These are phyloP conservation scores for Petrolisthes manimaculis DNA, from an alignment of 2,888 invertebrate species.

Conservation along the genomic window DNA sequence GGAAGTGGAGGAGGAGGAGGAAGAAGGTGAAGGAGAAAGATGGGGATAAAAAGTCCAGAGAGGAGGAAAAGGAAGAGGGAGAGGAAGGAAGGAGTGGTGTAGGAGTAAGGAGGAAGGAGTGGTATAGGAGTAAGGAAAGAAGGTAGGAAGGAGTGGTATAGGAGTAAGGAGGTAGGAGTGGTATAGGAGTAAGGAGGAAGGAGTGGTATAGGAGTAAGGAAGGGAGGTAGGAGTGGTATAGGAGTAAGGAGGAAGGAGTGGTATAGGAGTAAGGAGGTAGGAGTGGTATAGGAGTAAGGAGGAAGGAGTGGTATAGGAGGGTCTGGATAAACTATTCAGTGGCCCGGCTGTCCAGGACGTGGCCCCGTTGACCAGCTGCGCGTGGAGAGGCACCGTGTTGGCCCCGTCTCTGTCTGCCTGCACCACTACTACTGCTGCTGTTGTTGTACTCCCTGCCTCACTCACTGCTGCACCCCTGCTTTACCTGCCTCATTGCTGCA, in stretches of 20 bases:
- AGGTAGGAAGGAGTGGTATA: not conserved
- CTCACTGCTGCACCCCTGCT: too few species aligned
- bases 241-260: not conserved
- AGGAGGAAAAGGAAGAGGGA: too few species aligned
- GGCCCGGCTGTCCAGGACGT: slow-evolving; percentile 18
- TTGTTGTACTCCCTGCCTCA: too few species aligned
- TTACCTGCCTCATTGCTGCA: not conserved
- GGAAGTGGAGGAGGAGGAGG: slow-evolving; percentile 2
- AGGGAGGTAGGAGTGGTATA: not conserved
- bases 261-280: not conserved
- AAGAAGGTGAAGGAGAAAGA: too few species aligned
- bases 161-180: not conserved
- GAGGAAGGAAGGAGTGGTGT: too few species aligned
- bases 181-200: not conserved
- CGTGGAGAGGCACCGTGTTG: slow-evolving; percentile 16
- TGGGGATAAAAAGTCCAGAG: too few species aligned
- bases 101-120: not conserved
- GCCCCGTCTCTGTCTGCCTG: not conserved
- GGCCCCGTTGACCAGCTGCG: slow-evolving; percentile 36
- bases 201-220: not conserved
- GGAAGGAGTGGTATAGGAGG: not conserved
- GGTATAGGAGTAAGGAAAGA: not conserved
- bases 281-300: not conserved
- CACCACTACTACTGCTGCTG: not conserved
- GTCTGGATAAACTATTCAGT: slow-evolving; percentile 31